Base-by-base conservation (phyloP, 1,140 invertebrate species). In the Hylyphantes graminicola region DNA sequence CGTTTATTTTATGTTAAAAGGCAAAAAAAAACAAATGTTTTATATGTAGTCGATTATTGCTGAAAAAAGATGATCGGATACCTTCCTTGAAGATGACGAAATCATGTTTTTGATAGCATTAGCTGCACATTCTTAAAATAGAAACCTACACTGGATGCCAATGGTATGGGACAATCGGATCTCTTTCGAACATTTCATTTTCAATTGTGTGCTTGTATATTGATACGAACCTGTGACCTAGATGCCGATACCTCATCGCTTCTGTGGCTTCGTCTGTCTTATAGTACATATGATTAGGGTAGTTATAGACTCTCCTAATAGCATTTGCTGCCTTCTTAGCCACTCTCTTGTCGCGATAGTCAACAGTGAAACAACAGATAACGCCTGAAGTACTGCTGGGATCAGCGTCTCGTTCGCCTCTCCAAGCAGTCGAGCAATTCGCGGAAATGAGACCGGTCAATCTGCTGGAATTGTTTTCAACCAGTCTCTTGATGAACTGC, bases 281-380 rank as follows among this genome's bases (percentile, higher is more conserved):
- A 35, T 74, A 74, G 21, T 21, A 57, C 54, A 74, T 17, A 19
- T 15, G 8, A 17, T 50, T 8, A 11, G 72, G 72, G 21, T 74
- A 74, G 7, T 57, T 12, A 15, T 50, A 55, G 9, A 35, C 51
- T 55, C 48, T n/a, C 59, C 72, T 11, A 59, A 74, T 74, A 17
- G 53, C 15, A 17, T 74, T 55, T 21, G 72, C 72, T 6, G 54
- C 72, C n/a, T 51, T 11, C 13, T 57, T 57, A 11, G 59, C 55
- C 19, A 21, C 17, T n/a, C 4, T 0, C 15, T 74, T 74, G 17
- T 74, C 55, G 6, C 15, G 55, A 13, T 74, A 74, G n/a, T 74
- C 72, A 7, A 17, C 10, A 15, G 72, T 57, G 19, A 57, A 74
- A 13, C 72, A 74, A 35, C 72, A 74, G 54, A 74, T 74, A 21